Evolutionary conservation across 2,888 invertebrate species (phyloP).

Genomic region (Torymus aiolomorphi): DNA sequence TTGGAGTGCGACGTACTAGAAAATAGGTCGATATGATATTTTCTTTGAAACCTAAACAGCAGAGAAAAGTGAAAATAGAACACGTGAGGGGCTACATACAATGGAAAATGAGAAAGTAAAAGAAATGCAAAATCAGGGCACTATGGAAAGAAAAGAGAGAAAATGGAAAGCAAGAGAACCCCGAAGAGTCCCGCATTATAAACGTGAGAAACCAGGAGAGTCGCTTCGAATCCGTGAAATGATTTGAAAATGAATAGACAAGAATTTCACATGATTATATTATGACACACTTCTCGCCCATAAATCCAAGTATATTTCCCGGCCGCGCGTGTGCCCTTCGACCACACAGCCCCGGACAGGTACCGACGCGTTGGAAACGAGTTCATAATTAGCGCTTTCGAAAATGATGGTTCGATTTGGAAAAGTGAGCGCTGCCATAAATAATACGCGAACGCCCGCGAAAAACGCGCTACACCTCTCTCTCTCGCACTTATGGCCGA

Average conservation of each 20-base stretch:
- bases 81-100: not conserved
- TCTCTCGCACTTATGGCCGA: slow-evolving; percentile 13
- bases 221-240: not conserved
- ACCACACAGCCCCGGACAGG: no score
- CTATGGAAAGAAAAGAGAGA: not conserved
- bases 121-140: slow-evolving; percentile 18
- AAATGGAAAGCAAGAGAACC: not conserved
- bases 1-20: no score
- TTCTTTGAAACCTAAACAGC: no score
- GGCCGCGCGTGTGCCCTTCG: no score
- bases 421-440: slow-evolving; percentile 8
- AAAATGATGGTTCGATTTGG: slow-evolving; percentile 9
- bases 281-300: not conserved
- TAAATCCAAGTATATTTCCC: not conserved
- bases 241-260: not conserved
- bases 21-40: no score
- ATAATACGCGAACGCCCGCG: not conserved
- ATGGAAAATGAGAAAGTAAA: not conserved
- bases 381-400: no score
- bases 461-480: no score
- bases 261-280: not conserved
- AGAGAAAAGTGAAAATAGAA: no score
- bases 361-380: not conserved
- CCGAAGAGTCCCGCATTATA: not conserved
- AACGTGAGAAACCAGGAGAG: no score